Evolutionary conservation across 2,888 invertebrate genomes (phyloP).

Genomic region (Phyllotreta cruciferae): DNA sequence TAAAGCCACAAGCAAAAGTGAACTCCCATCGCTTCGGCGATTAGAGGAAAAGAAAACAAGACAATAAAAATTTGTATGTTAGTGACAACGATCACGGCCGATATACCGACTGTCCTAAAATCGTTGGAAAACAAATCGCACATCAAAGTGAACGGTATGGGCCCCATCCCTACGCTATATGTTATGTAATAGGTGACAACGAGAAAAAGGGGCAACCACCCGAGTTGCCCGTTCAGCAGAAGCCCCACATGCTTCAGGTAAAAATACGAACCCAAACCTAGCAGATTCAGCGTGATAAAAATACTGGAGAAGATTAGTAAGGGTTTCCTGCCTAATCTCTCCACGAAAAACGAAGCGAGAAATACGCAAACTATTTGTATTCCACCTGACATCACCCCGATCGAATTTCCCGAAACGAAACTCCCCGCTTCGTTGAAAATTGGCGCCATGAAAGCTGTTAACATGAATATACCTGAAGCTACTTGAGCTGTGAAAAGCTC

Average conservation of each 20-base stretch:
- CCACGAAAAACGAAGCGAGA: constrained; percentile 75
- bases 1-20: constrained; percentile 37
- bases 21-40: constrained; percentile 30
- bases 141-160: constrained; percentile 80
- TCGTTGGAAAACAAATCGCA: constrained; percentile 81
- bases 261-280: constrained; percentile 66
- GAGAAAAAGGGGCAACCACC: constrained; percentile 74
- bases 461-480: constrained; percentile 77
- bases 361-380: constrained; percentile 75
- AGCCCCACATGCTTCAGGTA: constrained; percentile 60
- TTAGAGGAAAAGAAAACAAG: constrained; percentile 37
- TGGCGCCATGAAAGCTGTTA: constrained; percentile 75
- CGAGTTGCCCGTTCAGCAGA: constrained; percentile 55
- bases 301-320: constrained; percentile 73
- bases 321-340: constrained; percentile 73
- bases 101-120: constrained; percentile 70
- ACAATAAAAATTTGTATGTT: constrained; percentile 34
- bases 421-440: constrained; percentile 76
- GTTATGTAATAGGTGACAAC: constrained; percentile 74
- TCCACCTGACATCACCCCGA: constrained; percentile 77
- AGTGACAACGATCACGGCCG: constrained; percentile 29
- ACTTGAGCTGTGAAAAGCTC: constrained; percentile 69
- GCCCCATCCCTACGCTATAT: constrained; percentile 75
- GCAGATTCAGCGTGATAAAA: constrained; percentile 69
- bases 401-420: constrained; percentile 65